Evolutionary conservation across 2,797 vertebrate species (phyloP).

Genomic region (Aratinga solstitialis): DNA sequence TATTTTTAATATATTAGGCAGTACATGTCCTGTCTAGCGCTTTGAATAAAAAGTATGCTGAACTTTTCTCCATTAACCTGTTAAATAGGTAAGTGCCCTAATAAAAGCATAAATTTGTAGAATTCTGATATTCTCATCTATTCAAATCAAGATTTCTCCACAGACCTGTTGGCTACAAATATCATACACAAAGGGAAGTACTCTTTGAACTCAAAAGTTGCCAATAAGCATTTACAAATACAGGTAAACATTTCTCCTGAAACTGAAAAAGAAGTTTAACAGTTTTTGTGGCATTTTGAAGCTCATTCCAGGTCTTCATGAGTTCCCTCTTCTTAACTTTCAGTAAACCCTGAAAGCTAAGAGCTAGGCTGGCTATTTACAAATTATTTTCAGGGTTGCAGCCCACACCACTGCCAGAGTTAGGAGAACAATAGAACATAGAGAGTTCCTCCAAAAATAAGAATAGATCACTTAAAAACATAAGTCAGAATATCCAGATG

Average conservation of each 20-base stretch:
- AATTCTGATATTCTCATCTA: neutral
- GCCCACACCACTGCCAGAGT: neutral
- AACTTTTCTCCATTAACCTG: neutral
- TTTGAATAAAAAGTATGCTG: neutral
- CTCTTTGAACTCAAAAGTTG: neutral
- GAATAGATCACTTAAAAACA: neutral
- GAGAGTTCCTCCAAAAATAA: neutral
- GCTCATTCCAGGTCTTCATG: neutral
- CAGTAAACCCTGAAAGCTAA: slow-evolving; percentile 6
- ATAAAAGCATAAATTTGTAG: neutral
- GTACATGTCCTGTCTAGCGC: neutral
- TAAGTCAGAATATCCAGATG: neutral
- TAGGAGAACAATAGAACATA: slow-evolving; percentile 5
- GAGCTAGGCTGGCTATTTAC: neutral
- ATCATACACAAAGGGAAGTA: neutral
- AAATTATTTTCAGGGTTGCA: neutral
- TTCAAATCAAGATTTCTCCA: neutral
- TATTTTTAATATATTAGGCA: slow-evolving; percentile 13
- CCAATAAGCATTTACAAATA: slow-evolving; percentile 10
- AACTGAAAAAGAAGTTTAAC: neutral
- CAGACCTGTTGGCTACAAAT: neutral
- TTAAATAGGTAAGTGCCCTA: neutral
- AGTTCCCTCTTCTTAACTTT: neutral
- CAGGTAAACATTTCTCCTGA: neutral
- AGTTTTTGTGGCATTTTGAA: slow-evolving; percentile 3